Percentiles rank a stretch among this genome's conserved stretches.
Conservation (phyloP, 1,140 invertebrate species). For the Sycophila sp. region DNA sequence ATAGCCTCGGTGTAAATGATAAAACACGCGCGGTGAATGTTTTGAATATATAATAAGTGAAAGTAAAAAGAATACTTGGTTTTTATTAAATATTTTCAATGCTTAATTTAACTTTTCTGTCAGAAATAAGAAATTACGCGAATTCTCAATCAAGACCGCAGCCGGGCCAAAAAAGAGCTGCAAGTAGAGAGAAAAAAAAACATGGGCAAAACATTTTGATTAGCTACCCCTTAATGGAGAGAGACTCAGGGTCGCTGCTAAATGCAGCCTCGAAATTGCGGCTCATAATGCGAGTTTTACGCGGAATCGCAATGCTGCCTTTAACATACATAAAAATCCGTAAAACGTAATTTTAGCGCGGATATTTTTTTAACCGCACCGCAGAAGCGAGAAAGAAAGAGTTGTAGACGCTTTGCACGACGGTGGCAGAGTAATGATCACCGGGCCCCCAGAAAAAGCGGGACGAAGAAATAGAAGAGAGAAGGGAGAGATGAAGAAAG, state of each 20-base stretch:
- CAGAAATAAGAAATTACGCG: too few species aligned
- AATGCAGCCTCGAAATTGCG: not conserved
- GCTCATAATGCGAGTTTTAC: not conserved
- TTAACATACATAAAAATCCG: conserved; percentile 13
- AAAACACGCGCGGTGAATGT: too few species aligned
- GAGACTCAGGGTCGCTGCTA: not conserved
- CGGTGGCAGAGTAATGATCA: not conserved
- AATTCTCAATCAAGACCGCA: too few species aligned
- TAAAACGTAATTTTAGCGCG: conserved; percentile 3
- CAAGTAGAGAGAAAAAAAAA: too few species aligned
- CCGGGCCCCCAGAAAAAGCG: not conserved
- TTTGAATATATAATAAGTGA: too few species aligned
- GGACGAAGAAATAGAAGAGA: not conserved
- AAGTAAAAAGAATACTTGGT: too few species aligned
- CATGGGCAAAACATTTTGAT: too few species aligned
- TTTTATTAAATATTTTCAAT: too few species aligned
- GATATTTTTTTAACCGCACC: not conserved
- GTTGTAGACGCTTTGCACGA: not conserved
- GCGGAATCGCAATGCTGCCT: conserved; percentile 1
- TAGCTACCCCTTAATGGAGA: not conserved
- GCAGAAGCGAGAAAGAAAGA: not conserved
- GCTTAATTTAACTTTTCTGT: too few species aligned
- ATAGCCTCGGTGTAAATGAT: too few species aligned
- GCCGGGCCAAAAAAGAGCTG: too few species aligned
- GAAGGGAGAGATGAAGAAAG: not conserved